These are phyloP conservation scores for Nyctibius bracteatus DNA, from an alignment of 2,113 vertebrate species.

Conservation along the genomic window DNA sequence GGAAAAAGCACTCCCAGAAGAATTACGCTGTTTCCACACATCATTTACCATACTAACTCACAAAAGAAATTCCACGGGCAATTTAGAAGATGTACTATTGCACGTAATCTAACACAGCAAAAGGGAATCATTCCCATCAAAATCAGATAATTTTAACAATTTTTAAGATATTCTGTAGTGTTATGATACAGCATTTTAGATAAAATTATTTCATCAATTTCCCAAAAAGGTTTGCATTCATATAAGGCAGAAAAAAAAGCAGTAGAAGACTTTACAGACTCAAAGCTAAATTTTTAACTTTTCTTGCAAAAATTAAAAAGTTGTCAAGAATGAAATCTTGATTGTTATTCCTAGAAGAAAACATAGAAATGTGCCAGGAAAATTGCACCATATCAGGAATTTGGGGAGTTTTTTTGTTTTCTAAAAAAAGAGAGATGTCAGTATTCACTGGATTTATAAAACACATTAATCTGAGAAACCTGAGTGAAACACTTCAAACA, in stretches of 20 bases:
- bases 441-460: slow-evolving; percentile 50
- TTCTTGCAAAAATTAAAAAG: slow-evolving; percentile 62
- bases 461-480: slow-evolving; percentile 61
- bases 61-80: not conserved
- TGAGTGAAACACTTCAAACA: slow-evolving; percentile 65
- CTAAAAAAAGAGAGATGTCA: slow-evolving; percentile 34
- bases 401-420: not conserved
- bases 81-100: not conserved
- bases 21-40: not conserved
- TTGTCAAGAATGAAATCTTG: slow-evolving; percentile 51
- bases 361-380: slow-evolving; percentile 62
- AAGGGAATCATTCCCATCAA: slow-evolving; percentile 10
- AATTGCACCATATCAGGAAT: slow-evolving; percentile 42
- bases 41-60: not conserved
- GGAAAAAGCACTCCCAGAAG: not conserved
- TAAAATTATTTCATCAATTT: slow-evolving; percentile 37
- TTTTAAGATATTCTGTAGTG: slow-evolving; percentile 7
- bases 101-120: not conserved
- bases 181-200: slow-evolving; percentile 53
- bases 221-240: slow-evolving; percentile 46
- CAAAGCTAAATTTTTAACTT: slow-evolving; percentile 47
- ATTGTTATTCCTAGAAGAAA: slow-evolving; percentile 55
- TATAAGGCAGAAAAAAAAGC: slow-evolving; percentile 51
- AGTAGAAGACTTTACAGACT: slow-evolving; percentile 39
- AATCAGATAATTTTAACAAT: not conserved